phyloP scores from a whole-genome alignment of 2,797 vertebrate genomes.

The Euthynnus affinis region DNA sequence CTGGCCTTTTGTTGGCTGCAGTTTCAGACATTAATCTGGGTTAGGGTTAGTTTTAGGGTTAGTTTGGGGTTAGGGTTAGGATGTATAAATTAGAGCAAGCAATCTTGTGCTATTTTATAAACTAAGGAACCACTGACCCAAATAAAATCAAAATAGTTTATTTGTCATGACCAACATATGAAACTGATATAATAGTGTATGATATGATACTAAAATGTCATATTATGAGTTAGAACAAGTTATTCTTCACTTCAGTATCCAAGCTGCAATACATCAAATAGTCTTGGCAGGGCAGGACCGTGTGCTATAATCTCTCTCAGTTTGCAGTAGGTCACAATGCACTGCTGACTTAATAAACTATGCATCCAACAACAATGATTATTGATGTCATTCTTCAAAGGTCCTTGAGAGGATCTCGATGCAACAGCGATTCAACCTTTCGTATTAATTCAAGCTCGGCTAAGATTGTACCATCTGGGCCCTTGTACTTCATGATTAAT shows the following conservation, averaged over 20 bases:
- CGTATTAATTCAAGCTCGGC: slow-evolving; percentile 99
- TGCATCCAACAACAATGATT: slow-evolving; percentile 95
- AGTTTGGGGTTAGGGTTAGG: too few relatives aligned
- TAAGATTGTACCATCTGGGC: slow-evolving; percentile 99
- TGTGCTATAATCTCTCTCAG: slow-evolving; percentile 74
- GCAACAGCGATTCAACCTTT: slow-evolving; percentile 96
- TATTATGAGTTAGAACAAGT: slow-evolving; percentile 46
- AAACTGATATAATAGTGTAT: slow-evolving; percentile 44
- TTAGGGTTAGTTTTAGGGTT: too few relatives aligned
- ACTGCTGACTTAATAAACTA: slow-evolving; percentile 84
- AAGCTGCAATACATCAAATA: slow-evolving; percentile 70
- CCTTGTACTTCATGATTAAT: slow-evolving; percentile 99
- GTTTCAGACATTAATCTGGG: not conserved
- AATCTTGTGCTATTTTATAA: not conserved
- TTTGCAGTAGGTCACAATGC: slow-evolving; percentile 81
- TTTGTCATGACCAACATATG: slow-evolving; percentile 53
- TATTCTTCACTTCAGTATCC: slow-evolving; percentile 62
- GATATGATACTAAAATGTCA: slow-evolving; percentile 54
- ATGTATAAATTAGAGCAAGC: not conserved
- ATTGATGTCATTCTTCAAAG: slow-evolving; percentile 99
- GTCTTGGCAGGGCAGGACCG: slow-evolving; percentile 61
- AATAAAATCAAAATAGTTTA: slow-evolving; percentile 20
- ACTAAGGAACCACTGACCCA: not conserved
- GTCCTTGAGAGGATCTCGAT: slow-evolving; percentile 98
- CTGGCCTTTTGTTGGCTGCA: slow-evolving; percentile 13